These are phyloP conservation scores for Stichopus chloronotus DNA, from an alignment of 35 echinoderm and acorn worm species.

Conservation along the genomic window DNA sequence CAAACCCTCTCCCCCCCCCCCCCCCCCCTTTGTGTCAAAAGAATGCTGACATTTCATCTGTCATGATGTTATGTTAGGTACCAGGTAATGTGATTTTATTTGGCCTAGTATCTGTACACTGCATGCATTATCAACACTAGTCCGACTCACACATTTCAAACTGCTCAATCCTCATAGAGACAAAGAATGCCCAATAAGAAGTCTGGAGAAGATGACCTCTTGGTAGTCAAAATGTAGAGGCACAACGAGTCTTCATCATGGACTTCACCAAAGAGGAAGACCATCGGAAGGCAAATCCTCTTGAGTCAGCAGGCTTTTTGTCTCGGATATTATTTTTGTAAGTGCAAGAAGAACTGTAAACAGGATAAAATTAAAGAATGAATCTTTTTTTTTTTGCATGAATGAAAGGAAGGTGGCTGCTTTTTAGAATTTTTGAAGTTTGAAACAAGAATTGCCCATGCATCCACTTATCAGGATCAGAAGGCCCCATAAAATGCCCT, in stretches of 20 bases:
- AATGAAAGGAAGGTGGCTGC: background rate
- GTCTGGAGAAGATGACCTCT: no score
- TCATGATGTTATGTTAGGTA: no score
- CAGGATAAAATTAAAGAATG: background rate
- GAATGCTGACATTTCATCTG: no score
- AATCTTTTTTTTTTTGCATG: background rate
- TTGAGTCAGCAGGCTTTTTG: conserved; percentile 17
- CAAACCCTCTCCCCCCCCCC: no score
- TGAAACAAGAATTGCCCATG: background rate
- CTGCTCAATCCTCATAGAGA: background rate
- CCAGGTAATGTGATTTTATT: no score
- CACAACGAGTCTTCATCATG: background rate
- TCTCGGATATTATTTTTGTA: conserved; percentile 10
- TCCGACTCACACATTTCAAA: background rate
- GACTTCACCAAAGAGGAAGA: conserved; percentile 21
- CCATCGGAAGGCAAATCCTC: conserved; percentile 13
- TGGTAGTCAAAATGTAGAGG: no score
- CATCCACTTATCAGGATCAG: background rate
- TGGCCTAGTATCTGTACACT: no score
- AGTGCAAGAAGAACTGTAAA: background rate
- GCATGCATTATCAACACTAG: no score
- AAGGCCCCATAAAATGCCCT: background rate
- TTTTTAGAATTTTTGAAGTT: background rate
- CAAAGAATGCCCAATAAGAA: no score
- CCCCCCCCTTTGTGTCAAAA: no score